These are phyloP conservation scores for Cyanistes caeruleus DNA, from an alignment of 2,113 vertebrate genomes.

Conservation along the genomic window DNA sequence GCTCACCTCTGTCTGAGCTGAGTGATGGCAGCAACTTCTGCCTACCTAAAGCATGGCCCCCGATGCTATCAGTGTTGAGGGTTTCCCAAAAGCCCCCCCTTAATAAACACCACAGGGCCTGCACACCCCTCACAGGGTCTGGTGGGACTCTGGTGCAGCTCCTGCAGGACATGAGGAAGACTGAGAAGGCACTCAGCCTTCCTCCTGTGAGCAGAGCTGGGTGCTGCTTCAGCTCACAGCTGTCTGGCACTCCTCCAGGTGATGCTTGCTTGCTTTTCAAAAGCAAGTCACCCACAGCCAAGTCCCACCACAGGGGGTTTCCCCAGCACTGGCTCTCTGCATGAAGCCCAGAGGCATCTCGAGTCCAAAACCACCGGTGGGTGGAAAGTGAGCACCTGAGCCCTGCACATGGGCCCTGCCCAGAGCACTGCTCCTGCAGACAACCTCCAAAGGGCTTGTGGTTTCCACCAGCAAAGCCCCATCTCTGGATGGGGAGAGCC, in stretches of 20 bases:
- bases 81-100: background rate
- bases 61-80: background rate
- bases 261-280: slow-evolving; percentile 3
- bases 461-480: background rate
- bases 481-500: background rate
- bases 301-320: background rate
- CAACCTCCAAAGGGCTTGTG: background rate
- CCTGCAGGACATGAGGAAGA: background rate
- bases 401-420: background rate
- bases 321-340: background rate
- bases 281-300: background rate
- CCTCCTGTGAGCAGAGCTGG: background rate
- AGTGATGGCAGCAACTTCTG: background rate
- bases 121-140: background rate
- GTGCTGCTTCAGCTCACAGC: background rate
- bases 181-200: background rate
- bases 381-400: background rate
- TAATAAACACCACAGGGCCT: background rate
- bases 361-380: rapidly evolving
- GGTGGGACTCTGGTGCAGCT: background rate
- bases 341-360: background rate
- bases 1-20: background rate
- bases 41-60: background rate
- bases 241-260: slow-evolving; percentile 24
- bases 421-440: background rate